Conservation (phyloP, 1,140 invertebrate genomes). For the Euschistus heros region DNA sequence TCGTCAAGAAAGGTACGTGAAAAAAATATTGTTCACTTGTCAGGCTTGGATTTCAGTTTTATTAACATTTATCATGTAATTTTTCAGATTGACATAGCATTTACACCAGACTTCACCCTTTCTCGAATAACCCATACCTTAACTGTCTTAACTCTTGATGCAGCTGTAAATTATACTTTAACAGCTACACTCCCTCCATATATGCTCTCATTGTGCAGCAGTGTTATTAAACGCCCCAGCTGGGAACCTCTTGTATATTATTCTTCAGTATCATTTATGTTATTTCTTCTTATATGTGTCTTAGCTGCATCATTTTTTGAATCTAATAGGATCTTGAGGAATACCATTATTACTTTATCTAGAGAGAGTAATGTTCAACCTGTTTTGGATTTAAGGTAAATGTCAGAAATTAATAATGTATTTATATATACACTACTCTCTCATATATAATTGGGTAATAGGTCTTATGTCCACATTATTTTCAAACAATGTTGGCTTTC, state of each 20-base stretch:
- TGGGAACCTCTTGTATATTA: constrained; percentile 73
- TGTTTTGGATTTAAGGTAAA: constrained; percentile 47
- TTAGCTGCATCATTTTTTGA: constrained; percentile 61
- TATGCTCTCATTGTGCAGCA: constrained; percentile 59
- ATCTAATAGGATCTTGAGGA: constrained; percentile 56
- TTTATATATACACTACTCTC: no score
- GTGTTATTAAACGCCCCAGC: constrained; percentile 55
- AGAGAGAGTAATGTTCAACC: constrained; percentile 41
- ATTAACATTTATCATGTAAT: constrained; percentile 15
- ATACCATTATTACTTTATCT: constrained; percentile 39
- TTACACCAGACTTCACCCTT: constrained; percentile 86
- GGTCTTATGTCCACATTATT: no score
- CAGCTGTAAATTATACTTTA: constrained; percentile 60
- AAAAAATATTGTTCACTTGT: background rate
- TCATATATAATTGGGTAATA: no score
- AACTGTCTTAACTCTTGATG: constrained; percentile 46
- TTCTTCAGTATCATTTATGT: constrained; percentile 48
- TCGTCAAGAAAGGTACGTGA: constrained; percentile 49
- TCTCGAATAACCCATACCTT: constrained; percentile 58
- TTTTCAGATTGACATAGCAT: constrained; percentile 68
- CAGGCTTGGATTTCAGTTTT: background rate
- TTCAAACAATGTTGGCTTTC: no score
- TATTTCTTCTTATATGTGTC: constrained; percentile 52
- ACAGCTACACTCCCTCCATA: constrained; percentile 69
- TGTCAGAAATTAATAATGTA: constrained; percentile 17